These are phyloP conservation scores for Malurus cyaneus DNA, from an alignment of 2,113 vertebrate species.

Conservation along the genomic window DNA sequence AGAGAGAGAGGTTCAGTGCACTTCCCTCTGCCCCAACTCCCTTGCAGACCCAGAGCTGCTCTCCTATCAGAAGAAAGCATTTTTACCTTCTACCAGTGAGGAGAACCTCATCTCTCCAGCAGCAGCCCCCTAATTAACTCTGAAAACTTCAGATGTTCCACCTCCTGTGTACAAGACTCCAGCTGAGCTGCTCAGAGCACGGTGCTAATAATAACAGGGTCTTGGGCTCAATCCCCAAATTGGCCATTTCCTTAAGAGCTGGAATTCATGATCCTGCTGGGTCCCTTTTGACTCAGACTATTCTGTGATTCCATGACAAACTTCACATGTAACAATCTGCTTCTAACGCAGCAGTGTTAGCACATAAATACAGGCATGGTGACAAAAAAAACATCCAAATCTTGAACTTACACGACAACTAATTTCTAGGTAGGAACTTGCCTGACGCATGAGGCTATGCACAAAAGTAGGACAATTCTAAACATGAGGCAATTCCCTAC, in stretches of 20 bases:
- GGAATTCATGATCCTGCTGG: neutral
- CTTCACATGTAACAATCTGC: neutral
- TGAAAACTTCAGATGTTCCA: neutral
- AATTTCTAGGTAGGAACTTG: neutral
- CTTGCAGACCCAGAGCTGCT: neutral
- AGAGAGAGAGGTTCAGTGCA: neutral
- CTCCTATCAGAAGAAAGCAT: neutral
- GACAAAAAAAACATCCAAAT: neutral
- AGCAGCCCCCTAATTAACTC: neutral
- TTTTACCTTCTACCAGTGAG: neutral
- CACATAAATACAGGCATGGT: fast-evolving
- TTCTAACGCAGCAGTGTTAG: neutral
- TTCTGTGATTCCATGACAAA: neutral
- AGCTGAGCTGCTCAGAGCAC: neutral
- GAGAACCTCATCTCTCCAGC: neutral
- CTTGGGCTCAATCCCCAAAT: neutral
- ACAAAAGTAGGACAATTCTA: neutral
- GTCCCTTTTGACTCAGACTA: neutral
- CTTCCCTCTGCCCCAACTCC: fast-evolving
- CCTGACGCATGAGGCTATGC: neutral
- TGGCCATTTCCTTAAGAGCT: neutral
- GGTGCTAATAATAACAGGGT: neutral
- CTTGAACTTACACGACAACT: neutral
- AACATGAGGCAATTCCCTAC: neutral
- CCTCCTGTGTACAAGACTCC: neutral